A percentile compares a stretch with the other conserved stretches of the same genome.
Conservation (phyloP, 2,888 invertebrate genomes). For the Parnassius glacialis region DNA sequence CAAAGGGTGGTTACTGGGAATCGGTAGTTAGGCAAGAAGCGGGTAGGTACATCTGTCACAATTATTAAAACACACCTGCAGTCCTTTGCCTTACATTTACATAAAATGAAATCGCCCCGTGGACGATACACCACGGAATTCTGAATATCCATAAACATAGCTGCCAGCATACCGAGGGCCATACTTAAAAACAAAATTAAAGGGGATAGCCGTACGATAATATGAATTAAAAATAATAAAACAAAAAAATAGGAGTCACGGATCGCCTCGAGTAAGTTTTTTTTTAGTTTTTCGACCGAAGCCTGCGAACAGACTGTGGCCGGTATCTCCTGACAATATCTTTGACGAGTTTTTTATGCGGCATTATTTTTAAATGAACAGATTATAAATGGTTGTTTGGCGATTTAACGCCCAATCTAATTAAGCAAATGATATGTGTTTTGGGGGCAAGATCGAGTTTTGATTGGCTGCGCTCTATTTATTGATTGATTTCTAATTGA, state of each 20-base stretch:
- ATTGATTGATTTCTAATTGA: constrained; percentile 64
- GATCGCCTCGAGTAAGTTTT: constrained; percentile 78
- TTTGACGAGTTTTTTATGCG: constrained; percentile 79
- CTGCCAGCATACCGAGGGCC: constrained; percentile 77
- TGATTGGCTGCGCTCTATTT: constrained; percentile 54
- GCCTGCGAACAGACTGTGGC: constrained; percentile 71
- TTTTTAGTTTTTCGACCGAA: constrained; percentile 65
- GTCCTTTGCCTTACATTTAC: constrained; percentile 56
- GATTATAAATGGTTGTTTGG: constrained; percentile 80
- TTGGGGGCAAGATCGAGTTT: constrained; percentile 56
- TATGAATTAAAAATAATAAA: constrained; percentile 81
- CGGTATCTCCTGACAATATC: constrained; percentile 79
- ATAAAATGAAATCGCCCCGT: constrained; percentile 71
- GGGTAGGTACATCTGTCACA: constrained; percentile 67
- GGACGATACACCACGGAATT: constrained; percentile 73
- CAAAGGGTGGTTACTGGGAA: constrained; percentile 29
- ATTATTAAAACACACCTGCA: constrained; percentile 56
- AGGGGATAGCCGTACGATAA: constrained; percentile 80
- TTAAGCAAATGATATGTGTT: constrained; percentile 81
- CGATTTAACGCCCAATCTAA: constrained; percentile 81
- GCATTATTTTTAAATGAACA: constrained; percentile 80
- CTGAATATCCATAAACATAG: constrained; percentile 78
- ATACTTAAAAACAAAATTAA: constrained; percentile 82
- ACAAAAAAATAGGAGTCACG: constrained; percentile 79
- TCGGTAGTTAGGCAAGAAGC: constrained; percentile 28